phyloP scores from a whole-genome alignment of 2,113 vertebrate species.

The Progne subis region DNA sequence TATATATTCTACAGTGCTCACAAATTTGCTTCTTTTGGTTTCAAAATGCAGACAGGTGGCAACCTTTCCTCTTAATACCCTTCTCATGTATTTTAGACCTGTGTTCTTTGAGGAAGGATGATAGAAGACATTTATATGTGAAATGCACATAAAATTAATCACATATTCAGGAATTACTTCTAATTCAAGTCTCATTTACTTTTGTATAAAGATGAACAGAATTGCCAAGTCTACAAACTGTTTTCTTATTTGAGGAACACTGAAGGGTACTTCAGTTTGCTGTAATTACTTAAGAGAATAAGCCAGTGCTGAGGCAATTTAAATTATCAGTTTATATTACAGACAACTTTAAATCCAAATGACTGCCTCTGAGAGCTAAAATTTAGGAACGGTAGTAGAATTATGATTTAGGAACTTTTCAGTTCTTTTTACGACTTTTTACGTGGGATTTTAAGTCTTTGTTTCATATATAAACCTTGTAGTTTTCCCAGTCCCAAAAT shows the following conservation, averaged over 20 bases:
- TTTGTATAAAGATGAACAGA: background rate
- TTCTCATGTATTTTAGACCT: background rate
- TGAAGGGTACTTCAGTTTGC: background rate
- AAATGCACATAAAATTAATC: background rate
- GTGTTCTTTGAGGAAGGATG: background rate
- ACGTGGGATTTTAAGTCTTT: background rate
- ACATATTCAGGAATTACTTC: background rate
- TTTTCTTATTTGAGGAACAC: conserved; percentile 10
- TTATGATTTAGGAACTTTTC: background rate
- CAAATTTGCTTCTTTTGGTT: background rate
- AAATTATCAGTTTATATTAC: background rate
- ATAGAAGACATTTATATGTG: background rate
- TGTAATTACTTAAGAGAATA: conserved; percentile 9
- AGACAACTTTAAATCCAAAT: background rate
- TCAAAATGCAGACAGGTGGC: background rate
- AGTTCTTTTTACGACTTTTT: background rate
- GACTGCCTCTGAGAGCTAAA: background rate
- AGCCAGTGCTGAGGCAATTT: background rate
- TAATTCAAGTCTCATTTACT: background rate
- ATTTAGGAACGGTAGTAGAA: background rate
- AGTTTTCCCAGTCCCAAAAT: background rate
- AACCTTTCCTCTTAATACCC: background rate
- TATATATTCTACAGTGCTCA: background rate
- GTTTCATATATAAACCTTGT: background rate
- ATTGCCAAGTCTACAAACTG: background rate